These are phyloP conservation scores for Cryptomyrus ogoouensis DNA, from an alignment of 2,113 vertebrate genomes.

Conservation along the genomic window DNA sequence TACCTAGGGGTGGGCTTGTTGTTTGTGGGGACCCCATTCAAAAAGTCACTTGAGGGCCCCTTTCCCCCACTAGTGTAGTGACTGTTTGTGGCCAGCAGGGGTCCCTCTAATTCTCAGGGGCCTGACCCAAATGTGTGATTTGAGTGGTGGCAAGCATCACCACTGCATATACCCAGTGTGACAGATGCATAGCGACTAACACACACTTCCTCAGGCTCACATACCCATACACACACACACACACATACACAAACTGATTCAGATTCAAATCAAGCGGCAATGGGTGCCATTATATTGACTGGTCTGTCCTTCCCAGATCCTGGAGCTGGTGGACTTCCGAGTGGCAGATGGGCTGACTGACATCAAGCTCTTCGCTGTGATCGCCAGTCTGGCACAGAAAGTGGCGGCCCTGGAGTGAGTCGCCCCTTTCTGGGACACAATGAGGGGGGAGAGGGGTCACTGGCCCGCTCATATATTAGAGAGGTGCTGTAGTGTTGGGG, in stretches of 20 bases:
- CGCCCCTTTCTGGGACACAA: constrained; percentile 58
- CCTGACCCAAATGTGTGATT: background rate
- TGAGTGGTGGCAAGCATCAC: background rate
- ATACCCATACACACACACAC: background rate
- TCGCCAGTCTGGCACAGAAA: constrained; percentile 84
- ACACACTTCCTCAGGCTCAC: background rate
- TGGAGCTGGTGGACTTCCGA: constrained; percentile 85
- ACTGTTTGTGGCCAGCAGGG: background rate
- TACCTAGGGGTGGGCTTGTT: background rate
- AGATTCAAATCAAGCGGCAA: background rate
- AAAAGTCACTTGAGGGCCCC: background rate
- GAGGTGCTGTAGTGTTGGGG: constrained; percentile 9
- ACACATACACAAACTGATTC: background rate
- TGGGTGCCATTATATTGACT: background rate
- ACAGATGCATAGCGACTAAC: background rate
- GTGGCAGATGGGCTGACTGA: constrained; percentile 90
- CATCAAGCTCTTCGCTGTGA: constrained; percentile 80
- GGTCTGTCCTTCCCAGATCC: constrained; percentile 65
- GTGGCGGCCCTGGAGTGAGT: constrained; percentile 83
- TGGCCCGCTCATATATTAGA: constrained; percentile 48
- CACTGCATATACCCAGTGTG: background rate
- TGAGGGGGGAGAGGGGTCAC: constrained; percentile 59
- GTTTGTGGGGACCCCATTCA: background rate
- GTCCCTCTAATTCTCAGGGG: background rate
- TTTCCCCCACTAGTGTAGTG: background rate